Evolutionary conservation across 2,888 invertebrate genomes (phyloP).

Genomic region (Drosophila macrospina): DNA sequence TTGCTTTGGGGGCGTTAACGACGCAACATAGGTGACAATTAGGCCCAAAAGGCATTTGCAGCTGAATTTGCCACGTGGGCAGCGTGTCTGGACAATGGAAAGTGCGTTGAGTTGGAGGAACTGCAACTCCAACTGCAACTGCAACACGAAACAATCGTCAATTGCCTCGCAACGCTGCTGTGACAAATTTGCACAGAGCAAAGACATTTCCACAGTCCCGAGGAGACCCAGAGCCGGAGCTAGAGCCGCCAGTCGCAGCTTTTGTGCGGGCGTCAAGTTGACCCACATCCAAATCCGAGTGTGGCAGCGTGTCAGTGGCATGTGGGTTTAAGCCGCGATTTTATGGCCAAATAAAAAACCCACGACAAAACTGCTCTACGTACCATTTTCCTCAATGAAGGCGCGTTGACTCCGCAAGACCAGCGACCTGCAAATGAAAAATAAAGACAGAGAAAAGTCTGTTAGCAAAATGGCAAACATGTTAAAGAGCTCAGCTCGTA

Average conservation of each 20-base stretch:
- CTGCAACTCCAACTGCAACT: slow-evolving; percentile 24
- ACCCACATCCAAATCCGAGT: slow-evolving; percentile 68
- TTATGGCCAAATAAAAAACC: slow-evolving; percentile 55
- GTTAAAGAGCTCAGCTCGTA: not conserved
- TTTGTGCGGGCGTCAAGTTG: slow-evolving; percentile 74
- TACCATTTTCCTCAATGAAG: slow-evolving; percentile 85
- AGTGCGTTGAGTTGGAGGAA: slow-evolving; percentile 53
- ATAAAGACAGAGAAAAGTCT: slow-evolving; percentile 28
- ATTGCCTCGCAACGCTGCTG: slow-evolving; percentile 15
- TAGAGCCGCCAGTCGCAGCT: slow-evolving; percentile 21
- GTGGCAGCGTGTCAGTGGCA: slow-evolving; percentile 44
- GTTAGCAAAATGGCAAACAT: slow-evolving; percentile 20
- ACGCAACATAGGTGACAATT: slow-evolving; percentile 4
- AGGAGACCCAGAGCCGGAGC: not conserved
- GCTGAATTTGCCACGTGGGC: slow-evolving; percentile 38
- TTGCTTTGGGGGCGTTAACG: slow-evolving; percentile 33
- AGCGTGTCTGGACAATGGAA: slow-evolving; percentile 55
- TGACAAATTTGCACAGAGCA: slow-evolving; percentile 65
- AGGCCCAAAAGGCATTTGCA: slow-evolving; percentile 52
- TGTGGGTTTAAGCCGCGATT: slow-evolving; percentile 66
- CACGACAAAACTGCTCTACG: slow-evolving; percentile 65
- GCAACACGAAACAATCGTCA: slow-evolving; percentile 38
- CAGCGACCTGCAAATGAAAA: slow-evolving; percentile 81
- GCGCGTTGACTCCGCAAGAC: slow-evolving; percentile 84
- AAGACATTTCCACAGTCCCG: slow-evolving; percentile 20